Evolutionary conservation across 2,888 invertebrate species (phyloP), one percentile per base, ranked within the genome.

Genomic region (Copidosoma aretas): DNA sequence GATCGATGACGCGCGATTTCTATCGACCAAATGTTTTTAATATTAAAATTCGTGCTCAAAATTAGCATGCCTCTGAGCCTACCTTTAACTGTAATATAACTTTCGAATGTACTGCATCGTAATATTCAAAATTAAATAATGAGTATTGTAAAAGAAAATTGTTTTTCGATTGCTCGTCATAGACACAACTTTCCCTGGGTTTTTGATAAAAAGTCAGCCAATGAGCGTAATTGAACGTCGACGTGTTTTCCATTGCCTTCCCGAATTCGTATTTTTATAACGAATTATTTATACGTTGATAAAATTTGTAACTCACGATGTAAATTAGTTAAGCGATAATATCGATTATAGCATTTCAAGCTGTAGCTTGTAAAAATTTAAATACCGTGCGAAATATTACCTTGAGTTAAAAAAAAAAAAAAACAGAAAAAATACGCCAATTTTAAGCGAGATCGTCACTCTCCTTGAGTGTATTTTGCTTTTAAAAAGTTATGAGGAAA

Each of bases 251-350:
- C 74, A 77, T 80, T 75, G 79, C 78, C 81, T 81, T 80, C 76
- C 76, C 74, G 80, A 83, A 83, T 81, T 81, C 78, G 80, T 83
- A 82, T 82, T 83, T 83, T 83, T 83, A 79, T 83, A 82, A 81
- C 79, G 19, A 75, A 80, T 81, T 78, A 78, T 79, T 80, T 79
- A 76, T 81, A 80, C 73, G 75, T 79, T 79, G 17, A 17, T 17
- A 17, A 14, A 54, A 10, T 54, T 14, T 14, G 24, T 12, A 17
- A 54, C 25, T 15, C 24, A 54, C 15, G 24, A 24, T 25, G 54
- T 46, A 46, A 46, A 15, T 3, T 15, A 46, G 12, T 2, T 46
- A 12, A 8, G 43, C 43, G 17, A 46, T 3, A 12, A 46, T 15
- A 46, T 8, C 17, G 15, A 46, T 15, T 68, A 51, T 56, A 60